Evolutionary conservation across 2,113 vertebrate species (phyloP).

Genomic region (Daphoenositta chrysoptera): DNA sequence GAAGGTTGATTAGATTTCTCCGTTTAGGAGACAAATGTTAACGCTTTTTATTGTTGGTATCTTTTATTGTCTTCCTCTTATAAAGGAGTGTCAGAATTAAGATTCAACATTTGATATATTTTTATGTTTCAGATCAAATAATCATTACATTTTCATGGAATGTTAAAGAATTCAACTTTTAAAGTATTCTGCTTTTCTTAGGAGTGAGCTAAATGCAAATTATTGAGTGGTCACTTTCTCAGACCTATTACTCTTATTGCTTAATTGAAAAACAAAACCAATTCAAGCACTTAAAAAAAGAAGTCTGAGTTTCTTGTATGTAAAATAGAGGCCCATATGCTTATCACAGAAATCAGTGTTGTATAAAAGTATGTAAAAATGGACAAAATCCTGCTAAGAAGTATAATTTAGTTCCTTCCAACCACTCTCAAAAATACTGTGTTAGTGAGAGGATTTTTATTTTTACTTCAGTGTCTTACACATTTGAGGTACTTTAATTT

Average conservation of each 20-base stretch:
- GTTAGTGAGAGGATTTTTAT: not conserved
- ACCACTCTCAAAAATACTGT: not conserved
- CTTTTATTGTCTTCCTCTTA: not conserved
- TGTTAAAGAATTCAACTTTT: not conserved
- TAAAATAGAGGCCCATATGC: not conserved
- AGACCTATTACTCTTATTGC: fast-evolving
- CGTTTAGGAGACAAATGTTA: fast-evolving
- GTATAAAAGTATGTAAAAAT: not conserved
- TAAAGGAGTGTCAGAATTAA: not conserved
- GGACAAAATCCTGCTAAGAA: not conserved
- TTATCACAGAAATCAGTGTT: not conserved
- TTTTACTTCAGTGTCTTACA: not conserved
- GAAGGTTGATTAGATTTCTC: not conserved
- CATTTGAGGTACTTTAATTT: not conserved
- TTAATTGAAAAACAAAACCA: not conserved
- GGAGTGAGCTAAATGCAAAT: not conserved
- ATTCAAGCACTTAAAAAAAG: not conserved
- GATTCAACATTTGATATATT: not conserved
- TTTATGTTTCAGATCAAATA: not conserved
- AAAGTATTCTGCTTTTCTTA: not conserved
- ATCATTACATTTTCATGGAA: not conserved
- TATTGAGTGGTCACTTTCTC: fast-evolving
- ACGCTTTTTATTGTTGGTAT: fast-evolving
- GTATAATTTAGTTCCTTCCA: not conserved
- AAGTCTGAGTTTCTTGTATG: not conserved